Evolutionary conservation across 2,888 invertebrate species (phyloP), one percentile per base, ranked within the genome.

Genomic region (Myopa testacea): DNA sequence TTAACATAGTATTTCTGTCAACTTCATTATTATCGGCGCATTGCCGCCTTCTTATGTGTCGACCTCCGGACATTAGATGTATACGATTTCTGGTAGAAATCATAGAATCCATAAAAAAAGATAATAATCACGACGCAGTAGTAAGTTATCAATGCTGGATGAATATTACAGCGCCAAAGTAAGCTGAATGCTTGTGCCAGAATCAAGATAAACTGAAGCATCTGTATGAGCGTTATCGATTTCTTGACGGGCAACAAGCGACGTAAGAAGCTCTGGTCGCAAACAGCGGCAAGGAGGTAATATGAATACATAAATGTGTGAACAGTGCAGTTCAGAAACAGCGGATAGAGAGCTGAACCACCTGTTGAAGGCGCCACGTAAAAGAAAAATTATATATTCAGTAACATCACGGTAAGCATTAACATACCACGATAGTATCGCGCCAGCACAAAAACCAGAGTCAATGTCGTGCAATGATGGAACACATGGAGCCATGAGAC

Each of bases 251-350:
- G 92, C 75, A 86, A 86, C 62, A 94, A 88, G 79, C 87, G 88
- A 37, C 89, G 90, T 84, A 93, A 92, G 81, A 92, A 87, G 62
- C 85, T 84, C 6, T 92, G 91, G 80, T 93, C 84, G 34, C 84
- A 93, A 78, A 93, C 91, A 77, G 93, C 92, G 0, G 93, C 90
- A 1, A 93, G 85, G 14, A 94, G 90, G 86, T 95, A 95, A 88
- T 95, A 95, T 7, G 91, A 90, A 86, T 95, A 95, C 95, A 95
- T 95, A n/a, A 95, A 86, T 4, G 94, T 91, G 83, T 95, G 95
- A 3, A 95, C 92, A 0, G 90, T 88, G 71, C 91, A 92, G 86
- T 95, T 95, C 70, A 94, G 84, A 88, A 93, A 90, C 0, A 93
- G 90, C 0, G 93, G 90, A 85, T 93, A 92, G 0, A 93, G 91